Base-by-base conservation (phyloP, 2,888 invertebrate species). In the Ctena decussata region DNA sequence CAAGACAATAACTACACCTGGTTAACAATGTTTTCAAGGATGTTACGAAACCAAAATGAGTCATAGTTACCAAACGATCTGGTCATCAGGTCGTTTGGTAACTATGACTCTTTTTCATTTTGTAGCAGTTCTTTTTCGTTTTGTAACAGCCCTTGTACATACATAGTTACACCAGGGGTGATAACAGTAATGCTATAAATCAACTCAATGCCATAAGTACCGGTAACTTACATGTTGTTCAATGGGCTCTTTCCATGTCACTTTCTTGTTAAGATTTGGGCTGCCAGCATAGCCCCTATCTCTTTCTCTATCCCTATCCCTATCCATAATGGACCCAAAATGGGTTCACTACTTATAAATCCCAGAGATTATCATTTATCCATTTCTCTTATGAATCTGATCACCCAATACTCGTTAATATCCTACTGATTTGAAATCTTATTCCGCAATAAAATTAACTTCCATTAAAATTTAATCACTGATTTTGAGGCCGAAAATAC, bases 241-340 rank as follows among this genome's bases (percentile, higher is more conserved):
- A 32, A 94, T 86, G 0, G 94, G 94, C 32, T 94, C 93, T 72
- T 92, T 93, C 93, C 93, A 94, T 12, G 94, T 94, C 18, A 94
- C 94, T 53, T 93, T 91, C 77, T 92, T 92, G 70, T 78, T 89
- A 12, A 84, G 82, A 32, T 82, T 80, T 1, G 92, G 92, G 71
- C 91, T 92, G 18, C 89, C 87, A 57, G 89, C 80, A 41, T 81
- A 87, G 79, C 86, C 80, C 77, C 91, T 84, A 44, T 86, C 87
- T 35, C 90, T 89, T 65, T 90, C 91, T 90, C 90, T 89, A 44
- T 86, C 87, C 39, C 90, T 89, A 57, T 90, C 91, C 90, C 90
- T 89, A 21, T 75, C 65, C 65, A 65, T 65, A 18, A 18, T 65
- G 35, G 24, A 65, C 65, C 65, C 65, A 8, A 15, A 30, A 35